These are phyloP conservation scores for Linyphia triangularis DNA, from an alignment of 2,888 invertebrate species.

Conservation along the genomic window DNA sequence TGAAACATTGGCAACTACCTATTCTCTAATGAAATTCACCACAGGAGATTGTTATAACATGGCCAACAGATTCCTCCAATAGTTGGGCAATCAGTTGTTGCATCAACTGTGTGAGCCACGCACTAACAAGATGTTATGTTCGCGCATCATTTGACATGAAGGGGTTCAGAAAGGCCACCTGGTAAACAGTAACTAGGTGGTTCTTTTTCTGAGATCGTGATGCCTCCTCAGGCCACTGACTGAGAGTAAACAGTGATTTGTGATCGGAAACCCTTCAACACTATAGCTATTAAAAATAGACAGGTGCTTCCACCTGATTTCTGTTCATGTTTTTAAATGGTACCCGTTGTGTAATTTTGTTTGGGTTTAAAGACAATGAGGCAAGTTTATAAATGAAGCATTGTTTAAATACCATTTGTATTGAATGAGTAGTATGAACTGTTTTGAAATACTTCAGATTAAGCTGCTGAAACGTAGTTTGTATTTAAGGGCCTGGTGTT, in stretches of 20 bases:
- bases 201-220: constrained; percentile 18
- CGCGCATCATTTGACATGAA: constrained; percentile 20
- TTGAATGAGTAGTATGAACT: too few species aligned
- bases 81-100: not conserved
- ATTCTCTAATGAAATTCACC: not conserved
- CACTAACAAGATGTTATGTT: not conserved
- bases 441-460: too few species aligned
- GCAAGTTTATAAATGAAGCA: too few species aligned
- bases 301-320: not conserved
- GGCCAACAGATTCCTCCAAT: not conserved
- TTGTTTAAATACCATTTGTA: too few species aligned
- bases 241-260: not conserved
- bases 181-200: not conserved
- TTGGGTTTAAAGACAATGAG: too few species aligned
- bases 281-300: not conserved
- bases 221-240: constrained; percentile 13
- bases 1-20: too few species aligned
- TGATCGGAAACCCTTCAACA: constrained; percentile 16
- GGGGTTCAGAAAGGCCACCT: constrained; percentile 31
- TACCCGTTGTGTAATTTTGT: not conserved
- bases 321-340: not conserved
- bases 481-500: too few species aligned
- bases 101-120: not conserved
- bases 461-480: too few species aligned
- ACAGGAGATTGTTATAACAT: not conserved